Evolutionary conservation across 2,113 vertebrate species (phyloP).

Genomic region (Diadophis punctatus): DNA sequence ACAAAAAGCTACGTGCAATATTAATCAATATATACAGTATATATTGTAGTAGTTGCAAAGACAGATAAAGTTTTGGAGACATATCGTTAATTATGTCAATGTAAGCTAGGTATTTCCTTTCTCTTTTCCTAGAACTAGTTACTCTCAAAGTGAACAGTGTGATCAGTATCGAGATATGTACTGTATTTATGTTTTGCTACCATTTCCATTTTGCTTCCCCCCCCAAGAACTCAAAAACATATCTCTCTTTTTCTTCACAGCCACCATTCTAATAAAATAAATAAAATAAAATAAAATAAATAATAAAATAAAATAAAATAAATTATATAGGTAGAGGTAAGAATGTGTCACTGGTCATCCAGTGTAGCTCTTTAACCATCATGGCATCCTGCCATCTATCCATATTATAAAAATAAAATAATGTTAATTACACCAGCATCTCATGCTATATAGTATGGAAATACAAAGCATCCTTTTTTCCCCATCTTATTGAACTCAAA

Average conservation of each 20-base stretch:
- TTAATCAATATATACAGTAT: neutral
- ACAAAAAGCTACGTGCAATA: neutral
- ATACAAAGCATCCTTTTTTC: neutral
- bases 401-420: neutral
- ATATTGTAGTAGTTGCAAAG: neutral
- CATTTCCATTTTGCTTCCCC: neutral
- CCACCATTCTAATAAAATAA: no score
- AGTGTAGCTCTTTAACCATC: neutral
- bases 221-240: neutral
- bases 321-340: neutral
- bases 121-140: neutral
- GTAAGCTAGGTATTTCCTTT: neutral
- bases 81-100: neutral
- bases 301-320: no score
- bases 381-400: neutral
- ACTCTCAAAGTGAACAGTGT: neutral
- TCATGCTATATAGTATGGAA: neutral
- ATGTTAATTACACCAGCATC: neutral
- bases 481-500: constrained; percentile 9
- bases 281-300: no score
- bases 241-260: constrained; percentile 8
- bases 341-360: neutral
- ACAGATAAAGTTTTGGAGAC: neutral
- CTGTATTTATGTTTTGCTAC: neutral
- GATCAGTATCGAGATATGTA: neutral